Base-by-base conservation (phyloP, 1,140 invertebrate species). In the Drosophila lacertosa region DNA sequence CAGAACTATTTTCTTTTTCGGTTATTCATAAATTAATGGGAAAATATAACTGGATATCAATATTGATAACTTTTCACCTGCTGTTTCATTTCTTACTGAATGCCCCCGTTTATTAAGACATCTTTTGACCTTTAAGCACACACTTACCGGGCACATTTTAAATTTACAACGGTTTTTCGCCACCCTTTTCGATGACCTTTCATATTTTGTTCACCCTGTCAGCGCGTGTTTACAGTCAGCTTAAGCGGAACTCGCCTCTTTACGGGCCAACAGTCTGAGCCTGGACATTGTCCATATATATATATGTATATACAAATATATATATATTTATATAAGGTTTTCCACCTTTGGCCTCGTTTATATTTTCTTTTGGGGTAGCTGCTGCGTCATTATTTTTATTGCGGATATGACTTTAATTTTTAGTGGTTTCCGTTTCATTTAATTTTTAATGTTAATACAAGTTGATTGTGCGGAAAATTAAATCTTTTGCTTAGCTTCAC, bases 401-500 rank as follows among this genome's bases (percentile, higher is more conserved):
- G 11, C 64, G 74, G 53, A 82, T 77, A 84, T 80, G 76, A 65
- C 68, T 86, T 71, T 62, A 77, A 77, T 77, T 83, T 86, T 58
- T 50, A 44, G 64, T 39, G 47, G 33, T 74, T 80, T 75, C 71
- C 79, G 63, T 68, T 67, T 80, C 71, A 80, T 81, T 81, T 80
- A 44, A 80, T 80, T 69, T 74, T 55, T 48, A 59, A 51, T 64
- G 48, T 81, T 78, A 60, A 83, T 77, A 35, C 57, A 51, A 67
- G 58, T 77, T 81, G 81, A 86, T 86, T 86, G 74, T 86, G 75
- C 74, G 62, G 72, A 84, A 84, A 84, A 84, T 79, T 50, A 76
- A 60, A 62, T 57, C 57, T 48, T 16, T 55, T 53, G 68, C 37
- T 45, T 16, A 22, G 40, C 10, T 67, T 29, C 2, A 16, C 45